Evolutionary conservation across 2,888 invertebrate species (phyloP), one percentile per base, ranked within the genome.

Genomic region (Clistopyga incitator): DNA sequence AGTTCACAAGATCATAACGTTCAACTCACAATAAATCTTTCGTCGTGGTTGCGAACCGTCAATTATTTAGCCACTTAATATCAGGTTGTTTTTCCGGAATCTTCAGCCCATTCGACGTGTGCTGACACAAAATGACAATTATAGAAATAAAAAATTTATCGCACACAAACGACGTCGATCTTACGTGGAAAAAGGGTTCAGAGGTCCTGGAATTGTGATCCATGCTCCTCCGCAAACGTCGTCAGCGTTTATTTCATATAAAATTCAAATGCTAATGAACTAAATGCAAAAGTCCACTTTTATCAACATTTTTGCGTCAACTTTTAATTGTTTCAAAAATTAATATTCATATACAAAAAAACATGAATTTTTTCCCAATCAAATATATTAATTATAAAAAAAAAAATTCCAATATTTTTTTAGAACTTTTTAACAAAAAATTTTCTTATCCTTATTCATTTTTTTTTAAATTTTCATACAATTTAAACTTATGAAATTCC

Each of bases 61-160:
- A 61, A 61, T 61, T 61, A 61, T 61, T 61, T 61, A n/a, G n/a
- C 34, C 29, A 29, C 34, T 38, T 34, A n/a, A 18, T 61, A 61
- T 61, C 61, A 29, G 38, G 10, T 18, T 20, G 8, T 34, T 61
- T 61, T 61, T 34, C 3, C n/a, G 18, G 2, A 6, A 61, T 15
- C 61, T 15, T 61, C 18, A 15, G 8, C 15, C 34, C 8, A 6
- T 61, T n/a, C 13, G 34, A 8, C 61, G 29, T 18, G 34, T n/a
- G 34, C 8, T 4, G 34, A 1, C n/a, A 10, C 6, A 34, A 11
- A 34, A 2, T 29, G 70, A 52, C 54, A 42, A 38, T 20, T 29
- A 52, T 8, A 38, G 20, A 23, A 34, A 20, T 15, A 15, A 71
- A 42, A 29, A 70, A 18, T 23, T 15, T 29, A 54, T 29, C 38